Percentiles rank a stretch among this genome's conserved stretches.
These are phyloP conservation scores for Xestoiulus laeticollis DNA, from an alignment of 2,888 invertebrate species.

Conservation along the genomic window DNA sequence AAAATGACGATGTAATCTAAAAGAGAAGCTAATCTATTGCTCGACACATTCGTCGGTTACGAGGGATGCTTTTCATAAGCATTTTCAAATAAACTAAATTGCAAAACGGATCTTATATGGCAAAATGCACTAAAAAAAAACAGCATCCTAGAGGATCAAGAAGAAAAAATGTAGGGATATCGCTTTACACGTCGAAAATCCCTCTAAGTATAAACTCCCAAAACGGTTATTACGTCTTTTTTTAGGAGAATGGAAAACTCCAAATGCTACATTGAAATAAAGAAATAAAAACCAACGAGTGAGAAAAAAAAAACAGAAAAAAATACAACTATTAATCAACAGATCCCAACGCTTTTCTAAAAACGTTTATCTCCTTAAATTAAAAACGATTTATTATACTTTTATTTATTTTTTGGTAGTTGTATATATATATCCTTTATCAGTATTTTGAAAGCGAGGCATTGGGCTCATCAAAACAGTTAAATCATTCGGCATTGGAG, in stretches of 20 bases:
- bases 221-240: background rate
- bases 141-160: background rate
- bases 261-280: background rate
- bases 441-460: background rate
- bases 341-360: background rate
- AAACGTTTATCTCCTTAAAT: background rate
- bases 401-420: background rate
- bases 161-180: background rate
- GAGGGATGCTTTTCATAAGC: background rate
- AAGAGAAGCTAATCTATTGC: conserved; percentile 6
- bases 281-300: background rate
- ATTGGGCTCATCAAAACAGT: background rate
- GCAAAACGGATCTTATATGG: background rate
- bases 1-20: background rate
- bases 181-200: background rate
- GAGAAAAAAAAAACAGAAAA: background rate
- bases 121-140: background rate
- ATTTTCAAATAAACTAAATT: conserved; percentile 26
- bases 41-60: background rate
- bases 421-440: background rate
- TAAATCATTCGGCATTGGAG: no score
- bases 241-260: background rate
- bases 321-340: background rate
- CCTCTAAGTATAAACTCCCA: background rate
- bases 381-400: background rate